Base-by-base conservation (phyloP, 2,888 invertebrate genomes). In the Aleiodes leptofemur region DNA sequence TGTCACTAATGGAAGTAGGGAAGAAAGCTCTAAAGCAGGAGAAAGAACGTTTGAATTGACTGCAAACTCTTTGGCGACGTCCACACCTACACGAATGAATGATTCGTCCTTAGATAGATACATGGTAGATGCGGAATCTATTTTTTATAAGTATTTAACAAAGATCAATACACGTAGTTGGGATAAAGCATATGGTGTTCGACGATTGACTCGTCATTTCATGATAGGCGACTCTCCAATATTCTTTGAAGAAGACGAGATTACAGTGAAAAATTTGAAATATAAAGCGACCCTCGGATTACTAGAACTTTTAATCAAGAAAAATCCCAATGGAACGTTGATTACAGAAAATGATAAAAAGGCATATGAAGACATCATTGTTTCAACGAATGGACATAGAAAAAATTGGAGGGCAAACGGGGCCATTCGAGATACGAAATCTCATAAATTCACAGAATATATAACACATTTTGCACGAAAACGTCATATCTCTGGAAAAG, bases 361-460 rank as follows among this genome's bases (percentile, higher is more conserved):
- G 11, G 43, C 43, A 43, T 43, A 43, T 43, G 11, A 43, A 43
- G 11, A 8, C 11, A 43, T 43, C 9, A 43, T 43, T 0, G 3
- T 43, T 9, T 43, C 43, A 9, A 43, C 43, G 11, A 43, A n/a
- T 43, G 43, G 8, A 8, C 43, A 43, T 43, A 43, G 43, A 43
- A 43, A 43, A 43, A 8, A n/a, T 53, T 53, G n/a, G 4, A 53
- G 57, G 14, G 80, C 8, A 76, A 79, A 61, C 66, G 77, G 53
- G 5, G 80, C 31, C 78, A 81, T 57, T 76, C 76, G 77, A 78
- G 78, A 75, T 13, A 11, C n/a, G 77, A 77, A 4, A 29, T 76
- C 38, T 31, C 16, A 50, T 8, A 38, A 5, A 1, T 64, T 9
- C 6, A 5, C 2, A n/a, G 9, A 53, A 5, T 53, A 53, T 53